A percentile compares a stretch with the other conserved stretches of the same genome.
phyloP scores from a whole-genome alignment of 2,113 vertebrate species.

The Canis aureus region DNA sequence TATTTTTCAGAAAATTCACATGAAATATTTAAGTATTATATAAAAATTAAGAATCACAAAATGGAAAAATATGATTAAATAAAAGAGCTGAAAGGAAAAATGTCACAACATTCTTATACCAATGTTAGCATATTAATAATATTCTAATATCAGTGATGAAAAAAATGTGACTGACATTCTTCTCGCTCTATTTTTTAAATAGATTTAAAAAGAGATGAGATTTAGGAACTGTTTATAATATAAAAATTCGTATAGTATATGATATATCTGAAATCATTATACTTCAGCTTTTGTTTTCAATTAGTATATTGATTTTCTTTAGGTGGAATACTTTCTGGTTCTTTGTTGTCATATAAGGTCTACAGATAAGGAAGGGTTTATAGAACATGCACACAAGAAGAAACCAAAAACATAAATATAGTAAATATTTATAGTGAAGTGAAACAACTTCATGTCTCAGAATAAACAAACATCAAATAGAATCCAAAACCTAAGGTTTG shows the following conservation, averaged over 20 bases:
- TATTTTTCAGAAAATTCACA: neutral
- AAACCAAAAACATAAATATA: neutral
- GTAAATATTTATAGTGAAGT: neutral
- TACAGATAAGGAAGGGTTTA: neutral
- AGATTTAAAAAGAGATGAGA: neutral
- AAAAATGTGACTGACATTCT: neutral
- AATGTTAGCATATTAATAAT: neutral
- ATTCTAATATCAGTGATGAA: neutral
- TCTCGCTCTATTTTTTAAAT: neutral
- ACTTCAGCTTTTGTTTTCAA: neutral
- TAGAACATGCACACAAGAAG: neutral
- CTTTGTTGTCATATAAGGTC: neutral
- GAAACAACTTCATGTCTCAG: neutral
- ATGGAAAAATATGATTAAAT: neutral
- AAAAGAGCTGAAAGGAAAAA: neutral
- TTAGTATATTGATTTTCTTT: neutral
- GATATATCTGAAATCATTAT: neutral
- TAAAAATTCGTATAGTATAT: neutral
- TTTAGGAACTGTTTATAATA: neutral
- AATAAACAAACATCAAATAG: neutral
- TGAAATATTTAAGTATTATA: neutral
- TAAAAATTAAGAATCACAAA: neutral
- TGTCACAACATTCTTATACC: neutral
- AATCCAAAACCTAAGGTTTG: neutral
- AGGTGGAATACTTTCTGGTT: neutral